These are phyloP conservation scores for Platycnemis pennipes DNA, from an alignment of 2,888 invertebrate genomes.

Conservation along the genomic window DNA sequence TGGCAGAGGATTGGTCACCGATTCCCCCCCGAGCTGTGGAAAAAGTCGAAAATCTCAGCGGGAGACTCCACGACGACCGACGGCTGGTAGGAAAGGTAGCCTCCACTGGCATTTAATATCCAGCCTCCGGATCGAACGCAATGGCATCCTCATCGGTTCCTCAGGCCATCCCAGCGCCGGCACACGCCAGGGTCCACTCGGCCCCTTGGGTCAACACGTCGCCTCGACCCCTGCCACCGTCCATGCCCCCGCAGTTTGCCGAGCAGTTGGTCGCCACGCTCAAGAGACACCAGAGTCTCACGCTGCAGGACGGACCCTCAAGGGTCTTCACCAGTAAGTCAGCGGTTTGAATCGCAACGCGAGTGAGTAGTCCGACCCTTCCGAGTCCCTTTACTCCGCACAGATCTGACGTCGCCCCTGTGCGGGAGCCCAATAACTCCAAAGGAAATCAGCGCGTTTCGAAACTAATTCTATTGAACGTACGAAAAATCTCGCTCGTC, in stretches of 20 bases:
- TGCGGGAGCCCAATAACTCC: no score
- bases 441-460: no score
- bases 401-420: not conserved
- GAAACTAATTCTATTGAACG: no score
- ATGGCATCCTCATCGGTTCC: conserved; percentile 57
- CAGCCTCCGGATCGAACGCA: not conserved
- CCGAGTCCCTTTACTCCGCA: not conserved
- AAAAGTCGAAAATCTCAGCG: conserved; percentile 49
- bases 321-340: conserved; percentile 56
- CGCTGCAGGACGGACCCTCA: not conserved
- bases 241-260: conserved; percentile 53
- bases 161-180: not conserved
- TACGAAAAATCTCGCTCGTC: no score
- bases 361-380: not conserved
- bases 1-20: not conserved
- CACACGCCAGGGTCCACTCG: conserved; percentile 16
- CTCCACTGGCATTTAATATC: conserved; percentile 1
- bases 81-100: not conserved
- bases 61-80: not conserved
- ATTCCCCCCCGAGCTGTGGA: not conserved
- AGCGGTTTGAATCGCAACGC: not conserved
- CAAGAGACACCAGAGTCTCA: conserved; percentile 55
- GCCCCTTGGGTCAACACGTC: not conserved
- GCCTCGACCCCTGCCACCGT: not conserved
- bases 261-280: conserved; percentile 53